phyloP scores from a whole-genome alignment of 1,140 invertebrate genomes.

The Cephus cinctus region DNA sequence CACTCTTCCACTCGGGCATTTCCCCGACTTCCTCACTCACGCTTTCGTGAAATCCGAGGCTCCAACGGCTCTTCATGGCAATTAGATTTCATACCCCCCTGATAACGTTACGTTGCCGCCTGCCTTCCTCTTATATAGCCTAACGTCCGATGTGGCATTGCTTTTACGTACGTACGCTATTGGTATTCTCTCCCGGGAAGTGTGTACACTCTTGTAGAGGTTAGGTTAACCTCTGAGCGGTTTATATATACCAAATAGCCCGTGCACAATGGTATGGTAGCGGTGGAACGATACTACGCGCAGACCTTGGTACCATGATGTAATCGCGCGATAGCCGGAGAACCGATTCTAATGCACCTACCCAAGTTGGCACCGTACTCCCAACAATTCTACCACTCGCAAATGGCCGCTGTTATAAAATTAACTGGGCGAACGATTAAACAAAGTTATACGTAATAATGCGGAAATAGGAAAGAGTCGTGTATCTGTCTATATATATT shows the following conservation, averaged over 20 bases:
- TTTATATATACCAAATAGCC: neutral
- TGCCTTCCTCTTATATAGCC: no score
- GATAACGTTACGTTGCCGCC: no score
- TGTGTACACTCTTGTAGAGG: neutral
- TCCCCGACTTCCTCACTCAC: no score
- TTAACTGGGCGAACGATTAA: neutral
- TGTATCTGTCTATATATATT: no score
- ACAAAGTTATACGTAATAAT: neutral
- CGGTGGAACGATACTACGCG: neutral
- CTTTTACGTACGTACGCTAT: no score
- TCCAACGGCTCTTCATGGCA: no score
- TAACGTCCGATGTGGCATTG: no score
- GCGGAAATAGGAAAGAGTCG: no score
- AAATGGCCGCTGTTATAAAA: conserved; percentile 2
- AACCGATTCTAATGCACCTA: neutral
- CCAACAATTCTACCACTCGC: neutral
- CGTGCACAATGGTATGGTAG: neutral
- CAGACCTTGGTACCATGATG: neutral
- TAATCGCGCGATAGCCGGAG: neutral
- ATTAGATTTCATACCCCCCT: no score
- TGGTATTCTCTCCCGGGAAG: no score
- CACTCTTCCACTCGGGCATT: no score
- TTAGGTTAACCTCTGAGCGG: neutral
- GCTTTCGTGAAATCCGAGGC: no score
- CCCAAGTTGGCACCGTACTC: conserved; percentile 4